A percentile compares a stretch with the other conserved stretches of the same genome.
phyloP scores from a whole-genome alignment of 2,888 invertebrate genomes.

The Tanypteryx hageni region DNA sequence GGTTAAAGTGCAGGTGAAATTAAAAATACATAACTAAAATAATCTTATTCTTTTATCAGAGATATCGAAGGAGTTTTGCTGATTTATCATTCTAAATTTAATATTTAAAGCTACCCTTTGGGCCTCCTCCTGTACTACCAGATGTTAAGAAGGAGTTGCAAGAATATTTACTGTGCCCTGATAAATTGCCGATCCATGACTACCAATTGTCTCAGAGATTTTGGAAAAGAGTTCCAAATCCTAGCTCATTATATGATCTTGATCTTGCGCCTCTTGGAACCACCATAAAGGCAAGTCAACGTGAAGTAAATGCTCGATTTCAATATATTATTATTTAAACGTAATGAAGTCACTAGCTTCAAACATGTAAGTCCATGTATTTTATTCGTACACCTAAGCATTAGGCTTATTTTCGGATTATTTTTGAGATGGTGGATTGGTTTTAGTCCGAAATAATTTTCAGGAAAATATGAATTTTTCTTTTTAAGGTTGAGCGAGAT shows the following conservation, averaged over 20 bases:
- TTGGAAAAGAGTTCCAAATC: conserved; percentile 79
- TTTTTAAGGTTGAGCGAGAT: conserved; percentile 82
- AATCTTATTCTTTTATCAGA: not conserved
- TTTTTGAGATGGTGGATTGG: conserved; percentile 10
- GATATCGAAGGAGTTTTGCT: not conserved
- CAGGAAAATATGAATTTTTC: not conserved
- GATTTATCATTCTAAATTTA: conserved; percentile 65
- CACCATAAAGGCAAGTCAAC: conserved; percentile 75
- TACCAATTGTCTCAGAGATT: conserved; percentile 83
- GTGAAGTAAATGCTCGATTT: not conserved
- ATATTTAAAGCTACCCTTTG: conserved; percentile 73
- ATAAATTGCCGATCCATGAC: conserved; percentile 84
- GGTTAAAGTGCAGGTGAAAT: conserved; percentile 39
- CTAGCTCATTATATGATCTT: conserved; percentile 77
- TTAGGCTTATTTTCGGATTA: not conserved
- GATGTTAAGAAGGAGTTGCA: conserved; percentile 81
- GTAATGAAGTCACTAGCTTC: no score
- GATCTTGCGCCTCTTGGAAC: conserved; percentile 77
- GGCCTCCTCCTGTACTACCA: conserved; percentile 82
- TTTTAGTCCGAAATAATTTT: not conserved
- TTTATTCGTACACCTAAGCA: not conserved
- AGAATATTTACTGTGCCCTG: conserved; percentile 82
- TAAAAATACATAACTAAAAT: not conserved
- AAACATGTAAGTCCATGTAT: not conserved
- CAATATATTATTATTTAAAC: not conserved